Percentiles rank a stretch among this genome's conserved stretches.
Evolutionary conservation across 2,797 vertebrate genomes (phyloP).

Genomic region (Simalia tracyae): DNA sequence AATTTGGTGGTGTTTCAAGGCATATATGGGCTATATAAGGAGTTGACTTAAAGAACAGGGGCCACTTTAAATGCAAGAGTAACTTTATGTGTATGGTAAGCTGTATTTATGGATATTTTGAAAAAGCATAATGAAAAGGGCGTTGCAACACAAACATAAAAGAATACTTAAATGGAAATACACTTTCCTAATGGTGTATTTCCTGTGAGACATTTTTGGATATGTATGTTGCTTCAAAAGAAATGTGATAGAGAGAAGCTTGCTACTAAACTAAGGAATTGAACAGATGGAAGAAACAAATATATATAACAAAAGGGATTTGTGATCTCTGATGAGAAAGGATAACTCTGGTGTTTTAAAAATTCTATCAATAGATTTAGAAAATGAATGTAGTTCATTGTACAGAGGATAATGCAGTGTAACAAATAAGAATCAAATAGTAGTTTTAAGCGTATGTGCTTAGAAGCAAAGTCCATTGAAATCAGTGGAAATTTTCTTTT

Average conservation of each 20-base stretch:
- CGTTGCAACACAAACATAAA: neutral
- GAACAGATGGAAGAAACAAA: neutral
- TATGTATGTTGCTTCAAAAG: conserved; percentile 24
- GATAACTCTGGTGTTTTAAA: conserved; percentile 1
- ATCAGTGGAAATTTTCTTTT: neutral
- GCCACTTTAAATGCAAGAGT: neutral
- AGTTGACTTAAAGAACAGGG: neutral
- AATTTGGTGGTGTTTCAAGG: conserved; percentile 1
- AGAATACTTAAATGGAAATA: neutral
- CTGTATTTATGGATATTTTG: conserved; percentile 35
- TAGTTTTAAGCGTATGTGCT: conserved; percentile 6
- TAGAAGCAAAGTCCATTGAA: neutral
- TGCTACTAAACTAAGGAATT: conserved; percentile 33
- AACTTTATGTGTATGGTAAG: neutral
- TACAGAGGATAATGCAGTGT: neutral
- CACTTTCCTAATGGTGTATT: neutral
- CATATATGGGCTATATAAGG: conserved; percentile 7
- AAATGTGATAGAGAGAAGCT: conserved; percentile 14
- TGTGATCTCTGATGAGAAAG: neutral
- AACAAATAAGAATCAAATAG: neutral
- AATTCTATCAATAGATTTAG: neutral
- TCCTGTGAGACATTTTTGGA: conserved; percentile 15
- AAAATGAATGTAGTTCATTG: neutral
- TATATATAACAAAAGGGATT: neutral
- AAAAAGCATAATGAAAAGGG: neutral